A percentile compares a stretch with the other conserved stretches of the same genome.
Conservation (phyloP, 1,140 invertebrate genomes). For the Subanguina moxae region DNA sequence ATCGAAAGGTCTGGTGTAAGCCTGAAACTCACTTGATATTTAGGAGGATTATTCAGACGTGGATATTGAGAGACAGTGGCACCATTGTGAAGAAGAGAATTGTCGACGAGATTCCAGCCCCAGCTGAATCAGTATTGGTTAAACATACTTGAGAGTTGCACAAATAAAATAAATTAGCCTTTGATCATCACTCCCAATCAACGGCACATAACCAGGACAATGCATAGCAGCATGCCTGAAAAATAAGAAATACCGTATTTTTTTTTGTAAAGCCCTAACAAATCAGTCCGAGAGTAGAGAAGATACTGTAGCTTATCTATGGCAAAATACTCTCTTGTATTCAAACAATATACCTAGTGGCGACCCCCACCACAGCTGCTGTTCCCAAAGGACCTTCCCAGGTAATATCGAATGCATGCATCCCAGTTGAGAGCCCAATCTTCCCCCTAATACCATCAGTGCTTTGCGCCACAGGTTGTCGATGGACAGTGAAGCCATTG, state of each 20-base stretch:
- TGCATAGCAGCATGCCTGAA: slow-evolving; percentile 67
- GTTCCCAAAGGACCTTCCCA: slow-evolving; percentile 97
- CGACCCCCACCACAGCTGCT: slow-evolving; percentile 87
- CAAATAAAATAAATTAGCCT: slow-evolving; percentile 71
- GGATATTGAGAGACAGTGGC: slow-evolving; percentile 92
- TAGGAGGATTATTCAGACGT: slow-evolving; percentile 88
- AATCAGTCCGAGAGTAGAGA: too few species aligned
- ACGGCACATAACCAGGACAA: slow-evolving; percentile 86
- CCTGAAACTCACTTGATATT: slow-evolving; percentile 73
- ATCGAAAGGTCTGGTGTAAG: not conserved
- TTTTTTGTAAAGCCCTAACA: too few species aligned
- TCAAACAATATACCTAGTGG: slow-evolving; percentile 76
- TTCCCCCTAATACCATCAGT: slow-evolving; percentile 77
- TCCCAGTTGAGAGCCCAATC: slow-evolving; percentile 77
- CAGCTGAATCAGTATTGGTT: not conserved
- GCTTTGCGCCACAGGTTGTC: slow-evolving; percentile 95
- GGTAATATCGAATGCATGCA: slow-evolving; percentile 96
- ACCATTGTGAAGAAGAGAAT: slow-evolving; percentile 91
- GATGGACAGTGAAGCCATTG: slow-evolving; percentile 92
- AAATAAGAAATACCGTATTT: not conserved
- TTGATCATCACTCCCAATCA: slow-evolving; percentile 89
- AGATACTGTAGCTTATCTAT: too few species aligned
- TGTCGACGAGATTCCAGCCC: slow-evolving; percentile 95
- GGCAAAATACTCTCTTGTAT: not conserved
- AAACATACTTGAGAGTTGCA: not conserved